Conservation (phyloP, 2,888 invertebrate species). For the Netelia inedita region DNA sequence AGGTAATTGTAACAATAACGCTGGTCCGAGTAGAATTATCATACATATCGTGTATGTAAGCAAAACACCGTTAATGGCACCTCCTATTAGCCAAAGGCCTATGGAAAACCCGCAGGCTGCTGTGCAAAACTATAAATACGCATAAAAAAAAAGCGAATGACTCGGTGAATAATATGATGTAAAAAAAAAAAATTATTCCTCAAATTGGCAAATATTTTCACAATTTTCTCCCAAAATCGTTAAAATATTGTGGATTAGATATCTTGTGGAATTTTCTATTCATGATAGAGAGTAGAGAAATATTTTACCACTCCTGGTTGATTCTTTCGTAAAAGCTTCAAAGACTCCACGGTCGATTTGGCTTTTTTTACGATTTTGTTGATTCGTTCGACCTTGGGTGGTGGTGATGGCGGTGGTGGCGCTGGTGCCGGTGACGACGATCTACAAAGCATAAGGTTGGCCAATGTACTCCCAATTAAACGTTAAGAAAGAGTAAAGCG, state of each 20-base stretch:
- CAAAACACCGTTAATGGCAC: constrained; percentile 78
- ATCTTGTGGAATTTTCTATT: constrained; percentile 4
- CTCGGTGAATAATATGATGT: no score
- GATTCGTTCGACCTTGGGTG: constrained; percentile 76
- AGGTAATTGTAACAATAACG: constrained; percentile 77
- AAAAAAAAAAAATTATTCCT: no score
- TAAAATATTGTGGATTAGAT: background rate
- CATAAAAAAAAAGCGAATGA: constrained; percentile 1
- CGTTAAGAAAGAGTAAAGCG: background rate
- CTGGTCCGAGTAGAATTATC: constrained; percentile 80
- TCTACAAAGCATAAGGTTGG: constrained; percentile 68
- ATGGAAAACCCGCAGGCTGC: constrained; percentile 78
- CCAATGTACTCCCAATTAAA: constrained; percentile 55
- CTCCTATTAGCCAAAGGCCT: constrained; percentile 80
- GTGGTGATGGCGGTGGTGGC: constrained; percentile 54
- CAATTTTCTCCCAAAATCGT: background rate
- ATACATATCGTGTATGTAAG: constrained; percentile 80
- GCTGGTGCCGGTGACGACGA: constrained; percentile 29
- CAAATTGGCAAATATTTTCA: background rate
- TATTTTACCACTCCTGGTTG: constrained; percentile 81
- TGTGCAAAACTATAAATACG: constrained; percentile 80
- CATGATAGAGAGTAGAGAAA: constrained; percentile 3
- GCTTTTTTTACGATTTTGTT: constrained; percentile 77
- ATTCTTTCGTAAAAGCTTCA: constrained; percentile 78
- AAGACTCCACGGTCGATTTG: constrained; percentile 74